Base-by-base conservation (phyloP, 1,140 invertebrate genomes). In the Chironomus tepperi region DNA sequence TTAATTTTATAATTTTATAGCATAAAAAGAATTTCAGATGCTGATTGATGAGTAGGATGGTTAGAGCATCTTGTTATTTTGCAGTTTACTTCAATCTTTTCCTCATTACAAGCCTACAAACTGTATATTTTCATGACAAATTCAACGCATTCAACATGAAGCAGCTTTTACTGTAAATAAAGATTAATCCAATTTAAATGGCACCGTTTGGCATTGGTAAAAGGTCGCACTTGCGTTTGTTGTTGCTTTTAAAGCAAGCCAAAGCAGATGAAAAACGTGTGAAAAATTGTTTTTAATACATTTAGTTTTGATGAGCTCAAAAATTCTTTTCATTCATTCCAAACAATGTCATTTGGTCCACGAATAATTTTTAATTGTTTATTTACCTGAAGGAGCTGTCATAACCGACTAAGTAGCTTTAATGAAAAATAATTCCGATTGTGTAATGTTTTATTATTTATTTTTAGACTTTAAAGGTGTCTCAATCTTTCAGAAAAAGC, bases 111-210 rank as follows among this genome's bases (percentile, higher is more conserved):
- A 34, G 24, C 24, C 24, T 5, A 34, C 24, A 34, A 34, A 34
- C 24, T 2, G 24, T 5, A n/a, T 34, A 2, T 34, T 57, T 57
- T 57, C 47, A 57, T 57, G 47, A 57, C 47, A 57, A 57, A 57
- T 57, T 34, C 24, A 34, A 34, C 24, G 24, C 24, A 34, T 34
- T 34, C 24, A 34, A 34, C 24, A 34, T 34, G 24, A 34, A 34
- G 24, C 24, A 34, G 24, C 24, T 34, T 34, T 34, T 34, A 34
- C 24, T 34, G 24, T 5, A 34, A 34, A 34, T n/a, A 57, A n/a
- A 57, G 47, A 57, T n/a, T 57, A 57, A 57, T 57, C 47, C 47
- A 57, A 57, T 57, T 57, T 57, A 57, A 57, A 57, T 57, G 47
- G 47, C 47, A 57, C n/a, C 12, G 15, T 57, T 12, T 57, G 47